Conservation (phyloP, 2,797 vertebrate species). For the Enteromius viviparus region DNA sequence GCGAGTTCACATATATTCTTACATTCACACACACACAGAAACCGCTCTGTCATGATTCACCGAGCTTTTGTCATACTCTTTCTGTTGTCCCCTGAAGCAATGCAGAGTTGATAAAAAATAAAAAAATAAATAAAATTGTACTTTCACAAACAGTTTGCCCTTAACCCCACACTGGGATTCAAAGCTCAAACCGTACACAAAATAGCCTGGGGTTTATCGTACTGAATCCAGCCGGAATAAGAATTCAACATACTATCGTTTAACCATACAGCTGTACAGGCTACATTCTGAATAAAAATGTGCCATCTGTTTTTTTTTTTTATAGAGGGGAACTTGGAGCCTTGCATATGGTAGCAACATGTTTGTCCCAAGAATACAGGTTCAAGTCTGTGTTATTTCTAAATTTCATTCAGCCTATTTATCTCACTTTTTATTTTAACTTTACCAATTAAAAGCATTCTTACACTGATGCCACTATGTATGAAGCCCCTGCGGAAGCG, state of each 20-base stretch:
- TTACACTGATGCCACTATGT: constrained; percentile 95
- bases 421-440: neutral
- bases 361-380: neutral
- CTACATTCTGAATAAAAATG: constrained; percentile 6
- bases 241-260: constrained; percentile 16
- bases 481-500: constrained; percentile 94
- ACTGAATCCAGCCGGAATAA: constrained; percentile 20
- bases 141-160: constrained; percentile 41
- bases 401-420: neutral
- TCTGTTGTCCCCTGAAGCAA: constrained; percentile 40
- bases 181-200: constrained; percentile 42
- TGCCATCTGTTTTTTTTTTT: neutral
- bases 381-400: neutral
- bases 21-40: constrained; percentile 14
- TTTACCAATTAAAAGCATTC: constrained; percentile 51
- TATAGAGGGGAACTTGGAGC: too few relatives aligned
- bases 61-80: constrained; percentile 17
- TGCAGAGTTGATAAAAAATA: constrained; percentile 43
- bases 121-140: constrained; percentile 19
- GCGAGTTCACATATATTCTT: neutral
- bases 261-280: neutral
- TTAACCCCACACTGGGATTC: constrained; percentile 41
- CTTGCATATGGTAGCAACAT: neutral
- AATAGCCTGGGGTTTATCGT: constrained; percentile 40
- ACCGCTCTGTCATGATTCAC: constrained; percentile 33